phyloP scores from a whole-genome alignment of 2,113 vertebrate species.

The Salvelinus namaycush region DNA sequence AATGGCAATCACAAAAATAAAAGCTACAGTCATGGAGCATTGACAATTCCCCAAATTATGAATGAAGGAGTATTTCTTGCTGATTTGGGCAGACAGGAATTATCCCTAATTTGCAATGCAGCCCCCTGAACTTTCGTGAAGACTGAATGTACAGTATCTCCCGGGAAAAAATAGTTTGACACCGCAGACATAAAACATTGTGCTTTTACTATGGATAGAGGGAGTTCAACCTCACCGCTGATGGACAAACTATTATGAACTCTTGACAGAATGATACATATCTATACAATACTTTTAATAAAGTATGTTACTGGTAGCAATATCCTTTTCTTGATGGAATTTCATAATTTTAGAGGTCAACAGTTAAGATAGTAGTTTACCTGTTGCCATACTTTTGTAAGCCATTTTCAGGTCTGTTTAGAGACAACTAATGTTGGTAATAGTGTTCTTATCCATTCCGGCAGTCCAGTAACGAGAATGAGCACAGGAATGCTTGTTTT shows the following conservation, averaged over 20 bases:
- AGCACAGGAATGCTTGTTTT: not conserved
- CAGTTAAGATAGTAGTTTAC: not conserved
- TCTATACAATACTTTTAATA: constrained; percentile 25
- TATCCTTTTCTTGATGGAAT: constrained; percentile 20
- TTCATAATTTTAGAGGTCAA: constrained; percentile 34
- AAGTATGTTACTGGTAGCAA: constrained; percentile 39
- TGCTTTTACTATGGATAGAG: not conserved
- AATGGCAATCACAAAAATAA: too few relatives aligned
- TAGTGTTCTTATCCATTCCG: not conserved
- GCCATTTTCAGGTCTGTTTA: not conserved
- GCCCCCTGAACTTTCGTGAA: too few relatives aligned
- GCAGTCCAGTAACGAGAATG: not conserved
- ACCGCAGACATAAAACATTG: not conserved
- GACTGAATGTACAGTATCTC: too few relatives aligned
- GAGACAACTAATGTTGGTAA: too few relatives aligned
- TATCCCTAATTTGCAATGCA: too few relatives aligned
- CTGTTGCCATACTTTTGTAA: not conserved
- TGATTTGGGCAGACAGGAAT: too few relatives aligned
- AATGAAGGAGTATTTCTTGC: too few relatives aligned
- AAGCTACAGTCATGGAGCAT: too few relatives aligned
- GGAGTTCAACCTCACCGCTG: constrained; percentile 8
- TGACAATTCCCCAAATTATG: too few relatives aligned
- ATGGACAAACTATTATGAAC: constrained; percentile 45
- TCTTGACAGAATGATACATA: constrained; percentile 36
- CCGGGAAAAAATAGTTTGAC: too few relatives aligned